Conservation (phyloP, 2,797 vertebrate genomes). For the Enteromius mattozi region DNA sequence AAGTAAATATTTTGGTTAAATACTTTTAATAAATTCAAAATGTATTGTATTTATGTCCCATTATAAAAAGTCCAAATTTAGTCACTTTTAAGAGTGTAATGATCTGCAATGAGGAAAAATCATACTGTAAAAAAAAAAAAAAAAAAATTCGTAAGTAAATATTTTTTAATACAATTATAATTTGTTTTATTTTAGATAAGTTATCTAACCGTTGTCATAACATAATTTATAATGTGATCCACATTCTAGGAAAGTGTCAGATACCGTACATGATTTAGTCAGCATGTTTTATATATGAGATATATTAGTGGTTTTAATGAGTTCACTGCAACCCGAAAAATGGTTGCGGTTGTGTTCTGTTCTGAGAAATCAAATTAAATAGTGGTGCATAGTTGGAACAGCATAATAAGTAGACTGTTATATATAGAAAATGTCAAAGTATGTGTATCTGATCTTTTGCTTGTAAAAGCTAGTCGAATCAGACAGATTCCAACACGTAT, state of each 20-base stretch:
- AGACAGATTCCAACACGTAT: not conserved
- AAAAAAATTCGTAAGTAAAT: not conserved
- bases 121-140: not conserved
- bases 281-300: not conserved
- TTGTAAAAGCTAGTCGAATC: not conserved
- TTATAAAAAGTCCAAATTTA: not conserved
- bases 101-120: not conserved
- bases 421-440: not conserved
- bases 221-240: not conserved
- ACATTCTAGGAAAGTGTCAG: not conserved
- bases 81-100: not conserved
- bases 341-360: not conserved
- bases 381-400: not conserved
- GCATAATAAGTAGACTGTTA: not conserved
- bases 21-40: not conserved
- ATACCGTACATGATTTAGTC: not conserved
- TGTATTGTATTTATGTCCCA: not conserved
- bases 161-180: not conserved
- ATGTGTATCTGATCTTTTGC: not conserved
- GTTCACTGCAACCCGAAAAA: not conserved
- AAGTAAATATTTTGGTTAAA: not conserved
- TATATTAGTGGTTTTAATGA: constrained; percentile 4
- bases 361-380: not conserved
- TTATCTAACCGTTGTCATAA: not conserved
- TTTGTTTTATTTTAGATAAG: not conserved